Base-by-base conservation (phyloP, 2,888 invertebrate genomes). In the Torymus auratus region DNA sequence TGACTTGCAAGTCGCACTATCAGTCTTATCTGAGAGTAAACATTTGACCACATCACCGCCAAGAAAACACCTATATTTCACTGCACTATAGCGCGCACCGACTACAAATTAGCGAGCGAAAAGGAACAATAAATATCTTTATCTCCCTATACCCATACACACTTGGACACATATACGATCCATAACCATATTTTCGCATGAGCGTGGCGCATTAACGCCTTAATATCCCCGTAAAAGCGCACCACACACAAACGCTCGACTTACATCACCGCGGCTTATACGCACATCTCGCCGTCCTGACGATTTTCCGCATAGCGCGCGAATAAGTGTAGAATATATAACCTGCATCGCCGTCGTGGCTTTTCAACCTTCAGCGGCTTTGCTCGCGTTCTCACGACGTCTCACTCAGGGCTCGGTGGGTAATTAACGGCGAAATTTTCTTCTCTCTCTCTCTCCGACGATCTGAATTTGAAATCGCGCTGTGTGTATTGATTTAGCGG, bases 251-350 rank as follows among this genome's bases (percentile, higher is more conserved):
- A 7, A 41, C 41, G 41, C 41, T 41, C 41, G 7, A 41, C 41
- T 69, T 77, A 71, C 73, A 52, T 70, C 50, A 53, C 23, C 14
- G 20, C 13, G 2, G n/a, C 28, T 41, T 41, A 23, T 23, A 17
- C 13, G 11, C 77, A 50, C 76, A 52, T 15, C 73, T 70, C 23
- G n/a, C 68, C 61, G 73, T 68, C 65, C 65, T 79, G 41, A 72
- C 55, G 62, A 72, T 78, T 73, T 79, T 69, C 61, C 73, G 79
- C 69, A 53, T 79, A 73, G 55, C 67, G n/a, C 15, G 60, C 55
- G 20, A 15, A 15, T 72, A 28, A 23, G n/a, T 0, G 55, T 41
- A 41, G 41, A 41, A 41, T 10, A 41, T 41, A 23, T 65, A 65
- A 2, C 17, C 13, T 50, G 15, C 3, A 14, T 52, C 20, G 2